Percentiles rank a stretch among this genome's conserved stretches.
These are phyloP conservation scores for Drosophila guanche DNA, from an alignment of 1,140 invertebrate genomes.

Conservation along the genomic window DNA sequence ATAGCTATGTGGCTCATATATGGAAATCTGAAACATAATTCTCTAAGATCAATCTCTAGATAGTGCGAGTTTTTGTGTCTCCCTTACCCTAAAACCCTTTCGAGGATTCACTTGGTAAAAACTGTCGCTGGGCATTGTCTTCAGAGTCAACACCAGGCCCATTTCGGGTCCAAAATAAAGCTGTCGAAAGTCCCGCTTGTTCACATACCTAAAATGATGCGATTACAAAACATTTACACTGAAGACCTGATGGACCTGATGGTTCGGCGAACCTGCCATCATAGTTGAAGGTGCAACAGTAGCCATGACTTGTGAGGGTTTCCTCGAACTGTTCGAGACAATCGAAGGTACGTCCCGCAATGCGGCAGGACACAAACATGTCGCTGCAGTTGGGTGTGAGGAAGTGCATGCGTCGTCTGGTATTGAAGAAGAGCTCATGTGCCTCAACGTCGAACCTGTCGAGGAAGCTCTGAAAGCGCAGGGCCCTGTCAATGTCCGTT, in stretches of 20 bases:
- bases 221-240: neutral
- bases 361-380: constrained; percentile 61
- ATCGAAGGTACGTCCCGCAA: constrained; percentile 54
- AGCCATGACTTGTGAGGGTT: constrained; percentile 58
- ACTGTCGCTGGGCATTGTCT: constrained; percentile 71
- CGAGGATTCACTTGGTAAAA: constrained; percentile 66
- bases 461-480: constrained; percentile 68
- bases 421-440: constrained; percentile 70
- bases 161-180: constrained; percentile 67
- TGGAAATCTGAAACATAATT: constrained; percentile 40
- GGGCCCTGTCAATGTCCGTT: constrained; percentile 51
- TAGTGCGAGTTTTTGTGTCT: neutral
- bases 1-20: constrained; percentile 57
- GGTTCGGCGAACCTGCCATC: constrained; percentile 41
- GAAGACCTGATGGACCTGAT: neutral
- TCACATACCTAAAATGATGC: constrained; percentile 37
- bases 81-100: constrained; percentile 78
- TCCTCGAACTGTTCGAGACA: constrained; percentile 53
- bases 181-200: constrained; percentile 34
- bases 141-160: constrained; percentile 82
- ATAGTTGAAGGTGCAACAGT: constrained; percentile 70
- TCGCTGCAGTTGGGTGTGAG: constrained; percentile 72
- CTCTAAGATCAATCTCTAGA: neutral
- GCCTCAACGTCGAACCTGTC: constrained; percentile 56
- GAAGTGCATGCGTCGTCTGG: constrained; percentile 43